phyloP scores from a whole-genome alignment of 2,888 invertebrate species.

The Villa cingulata region DNA sequence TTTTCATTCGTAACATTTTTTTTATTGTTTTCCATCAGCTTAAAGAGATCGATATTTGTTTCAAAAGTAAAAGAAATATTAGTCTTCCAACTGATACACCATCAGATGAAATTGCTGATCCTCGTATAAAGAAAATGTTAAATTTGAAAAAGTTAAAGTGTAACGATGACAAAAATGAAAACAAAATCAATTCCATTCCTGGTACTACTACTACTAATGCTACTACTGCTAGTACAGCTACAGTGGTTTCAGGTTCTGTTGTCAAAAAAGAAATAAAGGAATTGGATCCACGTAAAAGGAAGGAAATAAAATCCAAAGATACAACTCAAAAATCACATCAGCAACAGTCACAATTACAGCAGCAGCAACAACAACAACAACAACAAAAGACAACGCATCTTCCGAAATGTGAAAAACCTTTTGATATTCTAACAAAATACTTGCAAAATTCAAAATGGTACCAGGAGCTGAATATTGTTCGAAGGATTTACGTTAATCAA shows the following conservation, averaged over 20 bases:
- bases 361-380: neutral
- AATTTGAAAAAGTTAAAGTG: neutral
- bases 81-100: neutral
- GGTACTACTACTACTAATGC: no score
- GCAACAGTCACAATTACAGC: neutral
- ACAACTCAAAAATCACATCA: neutral
- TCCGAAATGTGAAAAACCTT: neutral
- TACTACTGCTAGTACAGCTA: no score
- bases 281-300: slow-evolving; percentile 2
- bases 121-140: slow-evolving; percentile 1
- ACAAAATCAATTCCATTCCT: no score
- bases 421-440: slow-evolving; percentile 1
- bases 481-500: slow-evolving; percentile 9
- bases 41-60: slow-evolving; percentile 4
- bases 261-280: neutral
- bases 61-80: neutral
- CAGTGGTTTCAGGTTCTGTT: no score
- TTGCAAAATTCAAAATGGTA: slow-evolving; percentile 12
- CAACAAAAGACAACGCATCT: neutral
- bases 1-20: no score
- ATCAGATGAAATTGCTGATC: slow-evolving; percentile 1
- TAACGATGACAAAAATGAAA: no score
- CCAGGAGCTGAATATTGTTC: slow-evolving; percentile 8
- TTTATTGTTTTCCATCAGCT: slow-evolving; percentile 2
- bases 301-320: neutral